Base-by-base conservation (phyloP, 2,113 vertebrate species). In the Melanostigma gelatinosum region DNA sequence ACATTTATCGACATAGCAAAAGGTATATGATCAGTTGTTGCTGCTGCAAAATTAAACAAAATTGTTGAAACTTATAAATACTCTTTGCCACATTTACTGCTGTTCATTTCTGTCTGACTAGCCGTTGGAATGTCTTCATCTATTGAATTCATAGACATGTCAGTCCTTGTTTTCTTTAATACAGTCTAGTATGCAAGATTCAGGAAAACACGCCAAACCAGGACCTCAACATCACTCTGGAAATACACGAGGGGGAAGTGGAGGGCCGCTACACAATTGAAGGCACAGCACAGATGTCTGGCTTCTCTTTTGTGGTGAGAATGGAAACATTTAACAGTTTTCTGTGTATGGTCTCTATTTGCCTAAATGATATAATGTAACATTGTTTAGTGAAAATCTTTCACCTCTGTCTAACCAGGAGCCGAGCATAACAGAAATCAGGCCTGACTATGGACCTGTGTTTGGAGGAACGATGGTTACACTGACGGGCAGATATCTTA, bases 241-340 rank as follows among this genome's bases (percentile, higher is more conserved):
- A 92, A 0, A 94, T 99, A 68, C 38, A 92, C 1, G 95, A 98
- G 82, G 88, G 85, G 1, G 0, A 80, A 0, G 52, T 62, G 27
- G 29, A 77, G 24, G 92, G 64, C 0, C 44, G 69, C 54, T 98
- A 96, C 89, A 90, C 20, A 0, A 91, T 99, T 44, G 66, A 84
- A 0, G 98, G 98, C 71, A 92, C 87, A 0, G 71, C 94, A n/a
- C 29, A 87, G 8, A 89, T 88, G 0, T 0, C 68, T 0, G 96
- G 96, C 71, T 97, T 99, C 57, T 50, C 84, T 60, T 97, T 98
- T 2, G 91, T 97, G 96, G 98, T 99, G 91, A 64, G 77, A 77
- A 75, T 60, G 13, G 5, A 0, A n/a, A 22, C 3, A 16, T 29
- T 65, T 2, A 54, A 34, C 36, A 2, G 4, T 54, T 75, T 50